phyloP scores from a whole-genome alignment of 1,140 invertebrate species.

The Listronotus bonariensis region DNA sequence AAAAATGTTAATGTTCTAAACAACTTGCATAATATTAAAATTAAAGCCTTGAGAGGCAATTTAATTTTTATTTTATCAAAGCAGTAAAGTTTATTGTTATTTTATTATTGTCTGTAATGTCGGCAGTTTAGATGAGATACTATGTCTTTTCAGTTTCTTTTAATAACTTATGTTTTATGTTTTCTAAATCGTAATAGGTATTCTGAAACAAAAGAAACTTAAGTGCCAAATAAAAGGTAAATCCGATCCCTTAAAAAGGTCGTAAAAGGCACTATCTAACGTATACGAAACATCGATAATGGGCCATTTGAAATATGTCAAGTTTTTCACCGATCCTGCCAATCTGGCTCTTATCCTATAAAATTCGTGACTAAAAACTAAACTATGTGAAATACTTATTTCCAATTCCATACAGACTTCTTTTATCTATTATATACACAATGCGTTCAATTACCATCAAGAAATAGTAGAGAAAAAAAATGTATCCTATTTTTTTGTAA shows the following conservation, averaged over 20 bases:
- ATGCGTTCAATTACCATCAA: neutral
- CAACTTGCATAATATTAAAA: too few species aligned
- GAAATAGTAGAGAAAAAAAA: too few species aligned
- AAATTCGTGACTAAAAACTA: constrained; percentile 30
- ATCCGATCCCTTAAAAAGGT: constrained; percentile 11
- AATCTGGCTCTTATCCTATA: constrained; percentile 24
- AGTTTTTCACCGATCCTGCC: constrained; percentile 28
- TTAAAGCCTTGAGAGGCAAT: too few species aligned
- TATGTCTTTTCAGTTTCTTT: too few species aligned
- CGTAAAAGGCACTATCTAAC: constrained; percentile 13
- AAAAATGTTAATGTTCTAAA: too few species aligned
- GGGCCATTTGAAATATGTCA: constrained; percentile 29
- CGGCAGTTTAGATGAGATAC: too few species aligned
- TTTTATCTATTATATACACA: neutral
- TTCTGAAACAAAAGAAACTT: neutral
- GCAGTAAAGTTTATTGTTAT: too few species aligned
- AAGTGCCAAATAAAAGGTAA: constrained; percentile 21
- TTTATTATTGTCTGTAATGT: too few species aligned
- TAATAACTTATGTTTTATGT: constrained; percentile 1
- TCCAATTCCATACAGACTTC: constrained; percentile 2
- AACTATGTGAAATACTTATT: constrained; percentile 10
- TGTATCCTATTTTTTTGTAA: too few species aligned
- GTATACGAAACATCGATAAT: constrained; percentile 16
- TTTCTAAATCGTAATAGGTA: constrained; percentile 11
- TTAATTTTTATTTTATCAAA: too few species aligned